Conservation (phyloP, 2,113 vertebrate genomes). For the Myiozetetes cayanensis region DNA sequence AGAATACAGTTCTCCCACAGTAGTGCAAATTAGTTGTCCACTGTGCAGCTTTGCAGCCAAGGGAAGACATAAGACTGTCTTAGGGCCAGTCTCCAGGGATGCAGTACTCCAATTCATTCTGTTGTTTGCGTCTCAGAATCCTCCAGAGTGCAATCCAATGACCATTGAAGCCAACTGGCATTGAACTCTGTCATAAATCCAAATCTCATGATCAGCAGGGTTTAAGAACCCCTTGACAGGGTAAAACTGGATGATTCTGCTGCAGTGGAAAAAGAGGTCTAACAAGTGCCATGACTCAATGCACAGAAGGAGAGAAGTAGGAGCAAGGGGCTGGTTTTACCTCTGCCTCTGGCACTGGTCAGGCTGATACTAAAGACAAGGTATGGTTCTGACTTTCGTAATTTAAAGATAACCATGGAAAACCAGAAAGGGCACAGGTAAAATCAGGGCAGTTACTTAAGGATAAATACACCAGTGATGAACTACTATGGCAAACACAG, state of each 20-base stretch:
- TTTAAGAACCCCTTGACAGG: not conserved
- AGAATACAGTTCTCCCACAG: not conserved
- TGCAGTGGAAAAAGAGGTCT: not conserved
- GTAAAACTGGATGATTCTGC: not conserved
- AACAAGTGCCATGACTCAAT: not conserved
- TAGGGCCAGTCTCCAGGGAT: not conserved
- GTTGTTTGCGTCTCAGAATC: constrained; percentile 14
- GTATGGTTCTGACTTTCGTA: not conserved
- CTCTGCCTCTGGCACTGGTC: not conserved
- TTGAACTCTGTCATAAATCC: constrained; percentile 56
- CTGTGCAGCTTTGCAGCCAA: not conserved
- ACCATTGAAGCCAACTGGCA: constrained; percentile 50
- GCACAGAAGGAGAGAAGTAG: not conserved
- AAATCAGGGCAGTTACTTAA: not conserved
- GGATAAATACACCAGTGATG: not conserved
- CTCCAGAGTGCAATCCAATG: constrained; percentile 28
- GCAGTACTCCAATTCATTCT: constrained; percentile 6
- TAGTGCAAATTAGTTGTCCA: not conserved
- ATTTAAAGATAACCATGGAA: not conserved
- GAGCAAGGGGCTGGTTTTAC: not conserved
- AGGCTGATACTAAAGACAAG: not conserved
- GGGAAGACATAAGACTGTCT: not conserved
- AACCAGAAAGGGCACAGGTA: not conserved
- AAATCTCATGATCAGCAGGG: not conserved
- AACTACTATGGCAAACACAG: not conserved